Evolutionary conservation across 2,797 vertebrate species (phyloP).

Genomic region (Sebastes melanostomus): DNA sequence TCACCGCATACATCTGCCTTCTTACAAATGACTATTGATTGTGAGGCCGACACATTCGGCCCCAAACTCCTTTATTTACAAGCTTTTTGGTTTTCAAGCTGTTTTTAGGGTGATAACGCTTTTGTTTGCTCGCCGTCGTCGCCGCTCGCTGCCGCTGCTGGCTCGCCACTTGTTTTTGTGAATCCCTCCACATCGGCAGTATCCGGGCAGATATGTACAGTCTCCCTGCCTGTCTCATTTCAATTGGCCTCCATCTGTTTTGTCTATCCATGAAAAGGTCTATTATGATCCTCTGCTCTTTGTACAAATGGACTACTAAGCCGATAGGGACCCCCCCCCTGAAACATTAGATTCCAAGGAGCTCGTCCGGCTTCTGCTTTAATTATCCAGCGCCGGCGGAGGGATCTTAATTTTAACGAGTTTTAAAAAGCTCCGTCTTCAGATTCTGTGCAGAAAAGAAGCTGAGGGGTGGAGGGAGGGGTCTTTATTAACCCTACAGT

Average conservation of each 20-base stretch:
- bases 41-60: slow-evolving; percentile 49
- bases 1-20: slow-evolving; percentile 65
- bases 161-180: slow-evolving; percentile 60
- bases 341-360: slow-evolving; percentile 72
- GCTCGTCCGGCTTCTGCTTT: slow-evolving; percentile 59
- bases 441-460: slow-evolving; percentile 80
- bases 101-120: slow-evolving; percentile 59
- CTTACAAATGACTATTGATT: slow-evolving; percentile 67
- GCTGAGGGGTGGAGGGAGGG: slow-evolving; percentile 61
- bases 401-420: slow-evolving; percentile 83
- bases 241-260: slow-evolving; percentile 73
- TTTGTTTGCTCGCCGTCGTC: background rate
- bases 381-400: slow-evolving; percentile 57
- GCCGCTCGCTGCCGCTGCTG: background rate
- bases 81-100: slow-evolving; percentile 65
- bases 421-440: slow-evolving; percentile 84
- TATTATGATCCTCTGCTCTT: slow-evolving; percentile 76
- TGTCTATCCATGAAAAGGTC: slow-evolving; percentile 73
- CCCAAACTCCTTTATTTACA: slow-evolving; percentile 63
- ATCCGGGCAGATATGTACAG: slow-evolving; percentile 66
- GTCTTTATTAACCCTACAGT: slow-evolving; percentile 89
- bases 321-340: slow-evolving; percentile 39
- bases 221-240: slow-evolving; percentile 65
- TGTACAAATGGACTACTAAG: slow-evolving; percentile 74
- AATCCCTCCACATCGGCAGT: slow-evolving; percentile 63